Percentiles rank a stretch among this genome's conserved stretches.
Evolutionary conservation across 1,140 invertebrate genomes (phyloP).

Genomic region (Heliconius hewitsoni): DNA sequence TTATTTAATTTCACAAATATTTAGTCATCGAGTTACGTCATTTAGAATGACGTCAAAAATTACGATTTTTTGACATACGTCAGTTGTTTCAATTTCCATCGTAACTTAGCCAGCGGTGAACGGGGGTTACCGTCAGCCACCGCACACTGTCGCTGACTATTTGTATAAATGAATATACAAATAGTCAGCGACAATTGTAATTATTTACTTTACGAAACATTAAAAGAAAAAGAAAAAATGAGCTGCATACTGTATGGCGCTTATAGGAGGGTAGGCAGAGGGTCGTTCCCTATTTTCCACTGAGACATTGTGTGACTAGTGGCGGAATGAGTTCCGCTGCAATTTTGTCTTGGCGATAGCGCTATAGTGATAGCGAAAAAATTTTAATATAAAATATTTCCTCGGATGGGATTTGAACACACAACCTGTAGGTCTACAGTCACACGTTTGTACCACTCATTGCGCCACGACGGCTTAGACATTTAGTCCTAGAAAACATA

Average conservation of each 20-base stretch:
- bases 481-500: too few species aligned
- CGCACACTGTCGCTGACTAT: too few species aligned
- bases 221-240: too few species aligned
- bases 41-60: background rate
- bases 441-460: too few species aligned
- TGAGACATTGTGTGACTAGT: background rate
- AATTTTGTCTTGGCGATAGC: background rate
- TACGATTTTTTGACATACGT: background rate
- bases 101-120: background rate
- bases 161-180: too few species aligned
- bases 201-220: too few species aligned
- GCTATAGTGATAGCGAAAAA: background rate
- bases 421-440: background rate
- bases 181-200: too few species aligned
- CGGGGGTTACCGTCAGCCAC: background rate
- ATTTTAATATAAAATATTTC: background rate
- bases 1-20: too few species aligned
- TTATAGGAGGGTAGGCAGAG: background rate
- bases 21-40: too few species aligned
- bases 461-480: too few species aligned
- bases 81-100: background rate
- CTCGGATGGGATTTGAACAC: background rate
- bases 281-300: background rate
- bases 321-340: background rate
- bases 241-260: background rate